Base-by-base conservation (phyloP, 2,888 invertebrate species). In the Rosalia funebris region DNA sequence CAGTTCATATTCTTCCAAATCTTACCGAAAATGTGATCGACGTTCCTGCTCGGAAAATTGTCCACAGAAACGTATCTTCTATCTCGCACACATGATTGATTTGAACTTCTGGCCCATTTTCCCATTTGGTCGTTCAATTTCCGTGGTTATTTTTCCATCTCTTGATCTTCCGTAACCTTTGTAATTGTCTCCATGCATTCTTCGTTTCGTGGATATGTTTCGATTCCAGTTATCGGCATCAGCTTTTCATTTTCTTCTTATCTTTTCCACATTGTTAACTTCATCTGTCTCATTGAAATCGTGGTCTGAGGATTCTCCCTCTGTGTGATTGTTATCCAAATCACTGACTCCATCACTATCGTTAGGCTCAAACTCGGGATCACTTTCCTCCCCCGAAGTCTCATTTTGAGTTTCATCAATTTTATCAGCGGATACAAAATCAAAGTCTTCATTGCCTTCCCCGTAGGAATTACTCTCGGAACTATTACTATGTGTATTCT, bases 1-100 rank as follows among this genome's bases (percentile, higher is more conserved):
- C 44, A 36, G 41, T 17, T 41, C 54, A 54, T 54, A 9, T 20
- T 44, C 9, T 16, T 41, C 54, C 54, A 54, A 54, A 54, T 45
- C 2, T 19, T 54, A 25, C 25, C 19, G 15, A 45, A 54, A 36
- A 54, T 48, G 7, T 25, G 15, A 17, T 10, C 11, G 31, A 16
- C 46, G 14, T 16, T 46, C 32, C n/a, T 32, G 32, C 4, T 46
- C 16, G 9, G 32, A 32, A 32, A 46, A 46, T 32, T 15, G 42
- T 25, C 11, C n/a, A 42, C 42, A 34, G 19, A 20, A n/a, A 3
- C 32, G 17, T 11, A 17, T 45, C 12, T 45, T 45, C 20, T 11
- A 19, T 25, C 34, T 36, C 16, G 14, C n/a, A n/a, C n/a, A n/a
- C n/a, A n/a, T n/a, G n/a, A n/a, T n/a, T n/a, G n/a, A n/a, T n/a